These are phyloP conservation scores for Alauda arvensis DNA, from an alignment of 2,797 vertebrate genomes.

Conservation along the genomic window DNA sequence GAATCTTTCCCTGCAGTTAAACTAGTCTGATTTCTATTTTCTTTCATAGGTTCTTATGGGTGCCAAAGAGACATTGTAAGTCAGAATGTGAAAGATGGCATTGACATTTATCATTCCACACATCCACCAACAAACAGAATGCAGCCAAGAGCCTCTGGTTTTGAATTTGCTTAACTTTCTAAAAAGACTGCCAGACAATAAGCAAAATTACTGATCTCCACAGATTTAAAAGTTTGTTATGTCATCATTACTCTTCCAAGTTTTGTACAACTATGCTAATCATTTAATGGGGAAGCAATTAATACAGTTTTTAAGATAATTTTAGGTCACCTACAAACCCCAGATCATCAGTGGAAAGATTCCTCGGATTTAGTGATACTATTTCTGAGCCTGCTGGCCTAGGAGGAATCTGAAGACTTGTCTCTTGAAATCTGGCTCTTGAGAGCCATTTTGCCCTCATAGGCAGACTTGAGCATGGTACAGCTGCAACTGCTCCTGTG, in stretches of 20 bases:
- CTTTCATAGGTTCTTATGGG: neutral
- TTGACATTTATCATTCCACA: neutral
- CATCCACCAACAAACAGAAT: neutral
- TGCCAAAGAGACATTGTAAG: neutral
- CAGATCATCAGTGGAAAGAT: neutral
- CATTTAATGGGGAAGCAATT: neutral
- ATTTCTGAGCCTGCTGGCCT: neutral
- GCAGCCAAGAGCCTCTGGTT: neutral
- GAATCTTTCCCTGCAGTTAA: neutral
- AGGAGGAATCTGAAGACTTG: neutral
- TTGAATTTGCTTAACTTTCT: neutral
- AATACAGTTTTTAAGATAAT: fast-evolving
- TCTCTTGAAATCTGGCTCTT: neutral
- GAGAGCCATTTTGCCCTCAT: neutral
- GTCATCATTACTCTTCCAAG: neutral
- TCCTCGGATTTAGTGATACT: neutral
- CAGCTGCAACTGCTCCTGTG: neutral
- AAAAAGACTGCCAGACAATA: neutral
- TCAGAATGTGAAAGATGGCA: neutral
- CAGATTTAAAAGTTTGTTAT: neutral
- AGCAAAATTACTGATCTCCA: neutral
- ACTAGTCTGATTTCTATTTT: neutral
- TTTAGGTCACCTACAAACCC: neutral
- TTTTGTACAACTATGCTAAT: neutral
- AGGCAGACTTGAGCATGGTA: neutral